Evolutionary conservation across 2,113 vertebrate genomes (phyloP).

Genomic region (Ochotona curzoniae): DNA sequence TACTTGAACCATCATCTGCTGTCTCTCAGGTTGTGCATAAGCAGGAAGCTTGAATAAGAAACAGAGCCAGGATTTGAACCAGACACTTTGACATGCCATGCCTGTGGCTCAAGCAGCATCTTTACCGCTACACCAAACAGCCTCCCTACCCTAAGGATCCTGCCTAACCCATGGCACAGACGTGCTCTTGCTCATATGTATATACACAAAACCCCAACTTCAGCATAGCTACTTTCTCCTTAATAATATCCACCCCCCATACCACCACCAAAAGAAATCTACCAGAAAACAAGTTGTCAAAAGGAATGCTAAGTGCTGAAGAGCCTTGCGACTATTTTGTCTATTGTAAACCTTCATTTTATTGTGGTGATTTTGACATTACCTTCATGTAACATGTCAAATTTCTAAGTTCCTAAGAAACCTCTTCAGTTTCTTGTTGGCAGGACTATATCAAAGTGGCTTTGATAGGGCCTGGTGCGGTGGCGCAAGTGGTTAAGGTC

Average conservation of each 20-base stretch:
- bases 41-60: too few relatives aligned
- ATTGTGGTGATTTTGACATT: background rate
- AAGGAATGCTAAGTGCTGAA: background rate
- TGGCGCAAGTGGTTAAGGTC: too few relatives aligned
- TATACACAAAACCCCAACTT: background rate
- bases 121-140: too few relatives aligned
- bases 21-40: too few relatives aligned
- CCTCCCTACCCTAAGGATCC: too few relatives aligned
- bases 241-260: background rate
- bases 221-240: background rate
- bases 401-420: background rate
- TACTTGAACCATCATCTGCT: too few relatives aligned
- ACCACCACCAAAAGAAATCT: too few relatives aligned
- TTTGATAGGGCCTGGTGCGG: too few relatives aligned
- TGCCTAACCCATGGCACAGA: background rate
- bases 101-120: too few relatives aligned
- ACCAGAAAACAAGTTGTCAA: background rate
- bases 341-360: background rate
- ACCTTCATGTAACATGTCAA: constrained; percentile 5
- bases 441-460: background rate
- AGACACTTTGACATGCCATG: too few relatives aligned
- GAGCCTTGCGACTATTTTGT: background rate
- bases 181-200: too few relatives aligned
- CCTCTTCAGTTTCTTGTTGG: background rate
- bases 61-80: too few relatives aligned